Conservation (phyloP, 2,113 vertebrate genomes). For the Chaetops frenatus region DNA sequence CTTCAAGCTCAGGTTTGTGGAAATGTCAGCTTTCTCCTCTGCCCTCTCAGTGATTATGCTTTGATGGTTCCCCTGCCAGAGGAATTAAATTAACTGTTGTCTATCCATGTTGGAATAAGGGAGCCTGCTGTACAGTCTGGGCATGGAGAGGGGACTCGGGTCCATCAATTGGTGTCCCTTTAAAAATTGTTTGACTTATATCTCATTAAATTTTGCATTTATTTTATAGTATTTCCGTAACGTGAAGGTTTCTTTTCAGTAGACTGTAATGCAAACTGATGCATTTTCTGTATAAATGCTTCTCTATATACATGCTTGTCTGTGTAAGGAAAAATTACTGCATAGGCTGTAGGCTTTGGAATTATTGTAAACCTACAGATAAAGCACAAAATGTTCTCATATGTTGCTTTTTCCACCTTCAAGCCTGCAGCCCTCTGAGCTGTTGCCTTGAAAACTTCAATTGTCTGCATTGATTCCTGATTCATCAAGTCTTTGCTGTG, state of each 20-base stretch:
- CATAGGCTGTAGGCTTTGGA: background rate
- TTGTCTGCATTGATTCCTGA: background rate
- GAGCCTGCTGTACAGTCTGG: background rate
- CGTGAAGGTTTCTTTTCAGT: background rate
- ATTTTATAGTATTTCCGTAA: background rate
- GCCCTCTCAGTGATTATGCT: background rate
- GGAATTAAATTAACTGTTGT: background rate
- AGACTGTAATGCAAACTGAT: background rate
- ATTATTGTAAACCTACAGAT: background rate
- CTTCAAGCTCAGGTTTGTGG: constrained; percentile 89
- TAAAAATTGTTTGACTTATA: background rate
- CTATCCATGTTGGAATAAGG: background rate
- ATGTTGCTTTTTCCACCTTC: background rate
- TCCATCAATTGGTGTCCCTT: background rate
- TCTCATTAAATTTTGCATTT: background rate
- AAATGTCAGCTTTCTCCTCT: background rate
- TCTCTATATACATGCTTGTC: background rate
- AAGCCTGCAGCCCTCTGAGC: background rate
- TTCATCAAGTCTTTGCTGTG: background rate
- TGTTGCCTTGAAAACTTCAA: background rate
- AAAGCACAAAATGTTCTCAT: background rate
- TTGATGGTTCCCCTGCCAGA: background rate
- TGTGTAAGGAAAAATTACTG: background rate
- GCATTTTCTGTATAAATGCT: background rate
- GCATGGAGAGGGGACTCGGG: background rate